Evolutionary conservation across 2,888 invertebrate species (phyloP).

Genomic region (Heliconius erato): DNA sequence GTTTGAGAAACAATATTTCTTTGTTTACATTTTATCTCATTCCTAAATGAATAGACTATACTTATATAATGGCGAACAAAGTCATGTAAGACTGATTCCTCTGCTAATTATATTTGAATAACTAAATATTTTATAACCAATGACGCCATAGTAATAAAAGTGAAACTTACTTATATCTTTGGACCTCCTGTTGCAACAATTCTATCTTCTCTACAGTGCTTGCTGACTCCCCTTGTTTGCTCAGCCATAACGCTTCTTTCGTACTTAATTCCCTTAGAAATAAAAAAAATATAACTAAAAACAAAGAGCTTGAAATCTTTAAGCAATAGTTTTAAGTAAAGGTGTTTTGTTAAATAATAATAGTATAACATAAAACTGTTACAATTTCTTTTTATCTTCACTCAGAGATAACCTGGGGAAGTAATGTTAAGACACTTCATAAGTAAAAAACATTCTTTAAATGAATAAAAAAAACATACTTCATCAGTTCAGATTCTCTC

Average conservation of each 20-base stretch:
- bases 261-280: slow-evolving; percentile 89
- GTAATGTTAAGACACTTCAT: not conserved
- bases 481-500: slow-evolving; percentile 94
- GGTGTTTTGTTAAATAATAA: not conserved
- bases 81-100: too few species aligned
- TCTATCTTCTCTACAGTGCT: slow-evolving; percentile 90
- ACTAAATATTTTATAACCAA: too few species aligned
- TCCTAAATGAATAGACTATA: too few species aligned
- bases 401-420: not conserved
- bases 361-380: too few species aligned
- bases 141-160: not conserved
- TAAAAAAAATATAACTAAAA: not conserved
- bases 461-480: slow-evolving; percentile 87
- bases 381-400: too few species aligned
- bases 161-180: slow-evolving; percentile 89
- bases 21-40: too few species aligned
- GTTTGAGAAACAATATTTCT: too few species aligned
- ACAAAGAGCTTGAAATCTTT: not conserved
- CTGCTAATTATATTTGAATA: too few species aligned
- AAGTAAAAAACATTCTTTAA: slow-evolving; percentile 88
- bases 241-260: slow-evolving; percentile 91
- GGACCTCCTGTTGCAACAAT: slow-evolving; percentile 72
- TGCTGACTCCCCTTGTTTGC: slow-evolving; percentile 93
- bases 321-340: not conserved
- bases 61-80: too few species aligned